Conservation (phyloP, 1,140 invertebrate genomes). For the Plodia interpunctella region DNA sequence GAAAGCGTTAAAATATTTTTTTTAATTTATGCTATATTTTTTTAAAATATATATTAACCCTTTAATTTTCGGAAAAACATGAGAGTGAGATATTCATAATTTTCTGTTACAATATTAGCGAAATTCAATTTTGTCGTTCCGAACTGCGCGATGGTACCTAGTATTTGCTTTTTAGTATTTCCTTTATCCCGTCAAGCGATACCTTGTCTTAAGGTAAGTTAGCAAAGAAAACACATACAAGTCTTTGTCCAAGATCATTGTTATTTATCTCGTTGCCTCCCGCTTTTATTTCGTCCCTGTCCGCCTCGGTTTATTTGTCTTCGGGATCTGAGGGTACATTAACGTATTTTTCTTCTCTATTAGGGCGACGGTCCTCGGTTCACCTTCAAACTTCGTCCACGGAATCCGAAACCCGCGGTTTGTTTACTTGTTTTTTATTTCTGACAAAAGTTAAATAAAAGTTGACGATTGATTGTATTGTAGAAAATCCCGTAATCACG, state of each 20-base stretch:
- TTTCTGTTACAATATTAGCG: no score
- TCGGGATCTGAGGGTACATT: constrained; percentile 72
- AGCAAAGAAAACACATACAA: background rate
- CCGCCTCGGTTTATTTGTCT: constrained; percentile 71
- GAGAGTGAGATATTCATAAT: no score
- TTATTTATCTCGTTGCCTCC: constrained; percentile 63
- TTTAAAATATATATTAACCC: no score
- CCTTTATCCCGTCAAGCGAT: no score
- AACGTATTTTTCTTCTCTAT: constrained; percentile 77
- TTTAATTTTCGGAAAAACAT: no score
- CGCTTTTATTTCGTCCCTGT: constrained; percentile 68
- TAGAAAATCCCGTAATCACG: constrained; percentile 54
- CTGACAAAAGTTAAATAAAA: constrained; percentile 69
- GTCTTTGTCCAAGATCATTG: constrained; percentile 48
- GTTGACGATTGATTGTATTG: constrained; percentile 73
- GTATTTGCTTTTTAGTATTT: no score
- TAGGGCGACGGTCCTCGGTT: constrained; percentile 66
- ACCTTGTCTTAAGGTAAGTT: background rate
- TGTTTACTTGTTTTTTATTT: constrained; percentile 71
- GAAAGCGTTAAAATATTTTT: no score
- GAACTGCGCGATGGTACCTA: no score
- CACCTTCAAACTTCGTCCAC: constrained; percentile 70
- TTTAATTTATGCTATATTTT: no score
- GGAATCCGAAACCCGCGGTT: constrained; percentile 54
- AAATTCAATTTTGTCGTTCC: no score